phyloP scores from a whole-genome alignment of 2,113 vertebrate species.

The Brachyistius frenatus region DNA sequence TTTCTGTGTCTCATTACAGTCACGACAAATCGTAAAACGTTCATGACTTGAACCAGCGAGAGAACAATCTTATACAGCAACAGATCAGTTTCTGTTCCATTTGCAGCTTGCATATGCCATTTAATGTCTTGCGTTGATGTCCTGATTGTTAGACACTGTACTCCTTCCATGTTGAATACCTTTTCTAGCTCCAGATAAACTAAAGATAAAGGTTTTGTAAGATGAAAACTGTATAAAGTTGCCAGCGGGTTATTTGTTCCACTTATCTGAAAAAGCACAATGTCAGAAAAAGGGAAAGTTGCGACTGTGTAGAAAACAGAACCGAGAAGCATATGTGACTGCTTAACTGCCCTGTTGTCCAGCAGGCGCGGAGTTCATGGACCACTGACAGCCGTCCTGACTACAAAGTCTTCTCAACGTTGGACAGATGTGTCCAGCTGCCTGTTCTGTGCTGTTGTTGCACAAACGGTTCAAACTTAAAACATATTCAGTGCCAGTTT shows the following conservation, averaged over 20 bases:
- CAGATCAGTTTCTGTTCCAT: no score
- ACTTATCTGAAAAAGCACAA: not conserved
- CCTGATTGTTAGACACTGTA: no score
- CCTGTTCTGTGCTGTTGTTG: no score
- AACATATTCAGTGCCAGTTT: constrained; percentile 1
- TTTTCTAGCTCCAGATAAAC: not conserved
- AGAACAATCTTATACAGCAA: not conserved
- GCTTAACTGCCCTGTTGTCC: not conserved
- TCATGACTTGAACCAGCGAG: not conserved
- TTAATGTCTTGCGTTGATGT: no score
- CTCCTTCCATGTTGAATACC: not conserved
- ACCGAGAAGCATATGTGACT: constrained; percentile 3
- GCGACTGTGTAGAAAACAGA: not conserved
- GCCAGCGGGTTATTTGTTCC: not conserved
- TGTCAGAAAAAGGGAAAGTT: not conserved
- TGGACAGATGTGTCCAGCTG: constrained; percentile 35
- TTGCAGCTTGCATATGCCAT: no score
- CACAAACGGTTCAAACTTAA: no score
- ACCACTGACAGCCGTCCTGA: constrained; percentile 6
- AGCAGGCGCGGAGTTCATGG: constrained; percentile 26
- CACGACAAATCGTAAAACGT: constrained; percentile 4
- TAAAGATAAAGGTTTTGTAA: not conserved
- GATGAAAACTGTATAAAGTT: not conserved
- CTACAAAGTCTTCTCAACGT: constrained; percentile 2
- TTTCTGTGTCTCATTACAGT: not conserved